These are phyloP conservation scores for Cheilosia grossa DNA, from an alignment of 2,888 invertebrate species.

Conservation along the genomic window DNA sequence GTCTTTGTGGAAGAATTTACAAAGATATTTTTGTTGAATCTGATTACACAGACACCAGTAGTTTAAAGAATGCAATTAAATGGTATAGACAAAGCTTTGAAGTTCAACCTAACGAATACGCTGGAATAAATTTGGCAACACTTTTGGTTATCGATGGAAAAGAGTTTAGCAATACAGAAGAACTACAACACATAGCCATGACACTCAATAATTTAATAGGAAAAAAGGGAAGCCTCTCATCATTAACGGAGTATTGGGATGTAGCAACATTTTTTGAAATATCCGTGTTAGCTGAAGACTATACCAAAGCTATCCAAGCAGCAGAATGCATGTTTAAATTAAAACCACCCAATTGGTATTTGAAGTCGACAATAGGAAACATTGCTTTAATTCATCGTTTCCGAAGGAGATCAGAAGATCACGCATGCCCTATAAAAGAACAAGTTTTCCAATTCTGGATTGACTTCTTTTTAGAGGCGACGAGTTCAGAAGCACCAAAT, in stretches of 20 bases:
- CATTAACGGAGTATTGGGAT: slow-evolving; percentile 98
- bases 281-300: slow-evolving; percentile 98
- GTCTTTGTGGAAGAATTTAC: slow-evolving; percentile 98
- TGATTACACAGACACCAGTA: slow-evolving; percentile 93
- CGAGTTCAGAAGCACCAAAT: slow-evolving; percentile 90
- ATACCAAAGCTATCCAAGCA: slow-evolving; percentile 97
- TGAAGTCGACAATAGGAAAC: slow-evolving; percentile 98
- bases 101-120: slow-evolving; percentile 99
- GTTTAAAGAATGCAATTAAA: slow-evolving; percentile 95
- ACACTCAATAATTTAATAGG: slow-evolving; percentile 98
- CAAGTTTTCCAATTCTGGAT: slow-evolving; percentile 98
- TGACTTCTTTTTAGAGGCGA: slow-evolving; percentile 98
- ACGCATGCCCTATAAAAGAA: slow-evolving; percentile 89
- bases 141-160: slow-evolving; percentile 97
- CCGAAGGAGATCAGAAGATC: slow-evolving; percentile 91
- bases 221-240: slow-evolving; percentile 96
- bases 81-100: slow-evolving; percentile 99
- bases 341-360: slow-evolving; percentile 96
- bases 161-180: slow-evolving; percentile 95
- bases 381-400: slow-evolving; percentile 96
- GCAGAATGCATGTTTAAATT: slow-evolving; percentile 96
- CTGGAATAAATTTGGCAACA: slow-evolving; percentile 99
- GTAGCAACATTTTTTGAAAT: slow-evolving; percentile 99
- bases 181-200: slow-evolving; percentile 96
- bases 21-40: slow-evolving; percentile 99